Evolutionary conservation across 1,140 invertebrate genomes (phyloP).

Genomic region (Apis laboriosa): DNA sequence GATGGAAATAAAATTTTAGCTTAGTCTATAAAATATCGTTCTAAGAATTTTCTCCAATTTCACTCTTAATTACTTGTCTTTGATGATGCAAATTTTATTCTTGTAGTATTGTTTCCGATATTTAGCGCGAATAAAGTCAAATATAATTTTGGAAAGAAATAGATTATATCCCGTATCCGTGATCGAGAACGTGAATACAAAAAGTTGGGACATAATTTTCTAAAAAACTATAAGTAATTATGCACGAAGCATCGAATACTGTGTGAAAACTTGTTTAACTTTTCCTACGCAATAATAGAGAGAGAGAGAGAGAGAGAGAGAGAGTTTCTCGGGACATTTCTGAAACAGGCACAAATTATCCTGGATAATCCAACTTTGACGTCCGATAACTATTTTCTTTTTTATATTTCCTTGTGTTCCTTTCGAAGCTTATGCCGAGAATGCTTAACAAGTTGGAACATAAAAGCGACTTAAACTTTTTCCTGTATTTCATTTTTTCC

Average conservation of each 20-base stretch:
- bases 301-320: neutral
- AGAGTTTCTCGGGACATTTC: neutral
- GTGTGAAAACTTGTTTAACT: neutral
- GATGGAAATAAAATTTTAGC: neutral
- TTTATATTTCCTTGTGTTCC: conserved; percentile 15
- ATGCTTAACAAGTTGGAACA: conserved; percentile 48
- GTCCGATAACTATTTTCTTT: conserved; percentile 51
- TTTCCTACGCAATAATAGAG: neutral
- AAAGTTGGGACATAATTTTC: neutral
- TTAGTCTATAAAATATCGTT: neutral
- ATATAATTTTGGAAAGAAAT: too few relatives aligned
- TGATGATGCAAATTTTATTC: neutral
- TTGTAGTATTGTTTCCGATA: neutral
- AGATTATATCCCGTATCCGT: too few relatives aligned
- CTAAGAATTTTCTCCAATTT: neutral
- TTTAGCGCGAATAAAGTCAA: neutral
- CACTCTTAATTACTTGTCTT: neutral
- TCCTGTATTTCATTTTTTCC: conserved; percentile 14
- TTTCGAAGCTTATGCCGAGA: conserved; percentile 48
- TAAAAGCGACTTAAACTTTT: neutral
- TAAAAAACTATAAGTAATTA: neutral
- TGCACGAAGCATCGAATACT: neutral
- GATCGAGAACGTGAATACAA: neutral
- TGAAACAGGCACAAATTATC: conserved; percentile 5
- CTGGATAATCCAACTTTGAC: conserved; percentile 37